Evolutionary conservation across 2,888 invertebrate genomes (phyloP).

Genomic region (Melieria omissa): DNA sequence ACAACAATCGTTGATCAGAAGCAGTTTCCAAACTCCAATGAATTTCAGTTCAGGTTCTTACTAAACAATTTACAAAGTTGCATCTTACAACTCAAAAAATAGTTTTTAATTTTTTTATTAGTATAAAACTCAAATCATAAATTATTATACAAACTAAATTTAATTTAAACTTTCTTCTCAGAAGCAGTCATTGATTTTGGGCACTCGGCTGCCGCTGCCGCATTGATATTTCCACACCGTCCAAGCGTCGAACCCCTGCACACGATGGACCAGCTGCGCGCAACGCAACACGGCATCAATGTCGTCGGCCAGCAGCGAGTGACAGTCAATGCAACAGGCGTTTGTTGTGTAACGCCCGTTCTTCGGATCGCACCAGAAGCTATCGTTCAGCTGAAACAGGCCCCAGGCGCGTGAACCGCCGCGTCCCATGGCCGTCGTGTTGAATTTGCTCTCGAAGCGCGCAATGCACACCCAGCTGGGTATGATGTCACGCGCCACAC

Average conservation of each 20-base stretch:
- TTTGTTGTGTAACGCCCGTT: conserved; percentile 37
- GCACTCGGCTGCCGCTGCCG: not conserved
- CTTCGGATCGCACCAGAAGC: conserved; percentile 49
- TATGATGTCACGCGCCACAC: conserved; percentile 33
- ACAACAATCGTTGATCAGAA: no score
- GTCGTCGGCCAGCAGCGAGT: conserved; percentile 44
- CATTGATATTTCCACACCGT: conserved; percentile 43
- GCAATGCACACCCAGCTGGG: conserved; percentile 46
- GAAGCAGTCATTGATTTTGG: not conserved
- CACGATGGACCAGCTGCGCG: conserved; percentile 44
- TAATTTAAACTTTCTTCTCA: not conserved
- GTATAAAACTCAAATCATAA: no score
- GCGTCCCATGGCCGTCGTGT: conserved; percentile 62
- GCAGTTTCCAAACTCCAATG: no score
- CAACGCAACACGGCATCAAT: conserved; percentile 45
- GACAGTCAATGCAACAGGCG: conserved; percentile 47
- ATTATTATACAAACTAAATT: no score
- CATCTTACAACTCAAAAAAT: no score
- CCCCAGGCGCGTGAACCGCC: conserved; percentile 63
- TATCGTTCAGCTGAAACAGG: conserved; percentile 51
- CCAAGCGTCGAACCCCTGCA: conserved; percentile 48
- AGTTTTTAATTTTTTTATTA: no score
- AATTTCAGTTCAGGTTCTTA: no score
- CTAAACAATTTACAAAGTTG: no score
- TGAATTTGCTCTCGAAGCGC: conserved; percentile 45